These are phyloP conservation scores for Esperia sulphurella DNA, from an alignment of 2,888 invertebrate species.

Conservation along the genomic window DNA sequence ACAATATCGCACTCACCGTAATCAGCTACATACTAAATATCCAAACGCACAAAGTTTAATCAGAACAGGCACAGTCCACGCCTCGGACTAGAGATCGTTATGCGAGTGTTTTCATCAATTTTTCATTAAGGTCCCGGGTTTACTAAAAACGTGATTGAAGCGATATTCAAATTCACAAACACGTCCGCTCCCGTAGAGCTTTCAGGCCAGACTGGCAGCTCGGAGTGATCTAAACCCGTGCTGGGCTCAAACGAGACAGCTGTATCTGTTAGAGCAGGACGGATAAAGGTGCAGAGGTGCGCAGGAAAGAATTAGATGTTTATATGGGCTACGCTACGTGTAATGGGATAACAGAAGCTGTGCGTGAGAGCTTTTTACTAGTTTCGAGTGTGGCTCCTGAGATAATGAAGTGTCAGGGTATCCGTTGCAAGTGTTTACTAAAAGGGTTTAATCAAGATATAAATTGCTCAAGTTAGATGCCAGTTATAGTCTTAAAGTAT, in stretches of 20 bases:
- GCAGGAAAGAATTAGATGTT: conserved; percentile 77
- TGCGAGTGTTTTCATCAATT: conserved; percentile 48
- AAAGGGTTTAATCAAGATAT: neutral
- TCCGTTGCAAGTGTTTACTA: neutral
- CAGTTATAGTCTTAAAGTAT: no score
- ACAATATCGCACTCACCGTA: conserved; percentile 52
- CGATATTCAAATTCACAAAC: conserved; percentile 14
- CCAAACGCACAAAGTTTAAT: conserved; percentile 41
- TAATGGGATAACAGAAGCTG: conserved; percentile 64
- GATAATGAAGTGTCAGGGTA: conserved; percentile 6
- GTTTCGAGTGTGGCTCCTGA: conserved; percentile 35
- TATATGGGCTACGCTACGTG: conserved; percentile 68
- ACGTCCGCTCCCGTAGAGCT: conserved; percentile 47
- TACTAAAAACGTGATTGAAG: conserved; percentile 8
- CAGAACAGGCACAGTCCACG: conserved; percentile 36
- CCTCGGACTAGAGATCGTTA: conserved; percentile 34
- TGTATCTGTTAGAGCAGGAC: conserved; percentile 39
- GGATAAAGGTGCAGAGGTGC: conserved; percentile 66
- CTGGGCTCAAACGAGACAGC: conserved; percentile 32
- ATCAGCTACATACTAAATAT: conserved; percentile 46
- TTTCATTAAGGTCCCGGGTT: conserved; percentile 63
- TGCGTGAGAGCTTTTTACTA: conserved; percentile 53
- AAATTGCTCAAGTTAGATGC: neutral
- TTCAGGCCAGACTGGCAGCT: conserved; percentile 60
- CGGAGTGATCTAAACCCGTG: conserved; percentile 39